These are phyloP conservation scores for Tachysurus vachellii DNA, from an alignment of 2,113 vertebrate species.

Conservation along the genomic window DNA sequence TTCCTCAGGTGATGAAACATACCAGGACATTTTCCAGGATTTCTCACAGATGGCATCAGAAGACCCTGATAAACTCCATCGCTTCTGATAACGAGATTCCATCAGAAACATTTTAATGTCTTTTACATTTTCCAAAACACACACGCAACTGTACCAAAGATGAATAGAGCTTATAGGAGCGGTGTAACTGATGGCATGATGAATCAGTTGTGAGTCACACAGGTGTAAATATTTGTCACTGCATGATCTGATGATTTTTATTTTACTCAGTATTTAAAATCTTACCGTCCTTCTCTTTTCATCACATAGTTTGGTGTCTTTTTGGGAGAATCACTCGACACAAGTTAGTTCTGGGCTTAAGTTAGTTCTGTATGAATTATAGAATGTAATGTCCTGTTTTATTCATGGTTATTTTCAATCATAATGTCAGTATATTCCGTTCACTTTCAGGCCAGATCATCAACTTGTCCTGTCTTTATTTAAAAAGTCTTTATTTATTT, in stretches of 20 bases:
- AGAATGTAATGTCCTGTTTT: not conserved
- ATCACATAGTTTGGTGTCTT: not conserved
- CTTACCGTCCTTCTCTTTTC: not conserved
- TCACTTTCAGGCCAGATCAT: not conserved
- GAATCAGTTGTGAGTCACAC: not conserved
- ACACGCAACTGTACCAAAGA: not conserved
- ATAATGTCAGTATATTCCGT: not conserved
- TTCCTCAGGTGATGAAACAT: constrained; percentile 90
- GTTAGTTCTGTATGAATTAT: not conserved
- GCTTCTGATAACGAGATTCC: constrained; percentile 69
- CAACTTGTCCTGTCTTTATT: not conserved
- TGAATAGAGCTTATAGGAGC: too few species aligned
- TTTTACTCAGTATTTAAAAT: not conserved
- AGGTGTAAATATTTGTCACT: not conserved
- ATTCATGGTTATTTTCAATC: not conserved
- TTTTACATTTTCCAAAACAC: not conserved
- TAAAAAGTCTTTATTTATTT: not conserved
- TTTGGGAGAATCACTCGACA: not conserved
- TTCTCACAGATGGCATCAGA: constrained; percentile 99
- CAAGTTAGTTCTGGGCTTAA: not conserved
- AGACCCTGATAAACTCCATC: constrained; percentile 93
- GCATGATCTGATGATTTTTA: not conserved
- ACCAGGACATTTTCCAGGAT: constrained; percentile 98
- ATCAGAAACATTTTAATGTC: not conserved
- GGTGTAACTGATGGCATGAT: not conserved